Conservation (phyloP, 2,113 vertebrate species). For the Thamnophis sirtalis region DNA sequence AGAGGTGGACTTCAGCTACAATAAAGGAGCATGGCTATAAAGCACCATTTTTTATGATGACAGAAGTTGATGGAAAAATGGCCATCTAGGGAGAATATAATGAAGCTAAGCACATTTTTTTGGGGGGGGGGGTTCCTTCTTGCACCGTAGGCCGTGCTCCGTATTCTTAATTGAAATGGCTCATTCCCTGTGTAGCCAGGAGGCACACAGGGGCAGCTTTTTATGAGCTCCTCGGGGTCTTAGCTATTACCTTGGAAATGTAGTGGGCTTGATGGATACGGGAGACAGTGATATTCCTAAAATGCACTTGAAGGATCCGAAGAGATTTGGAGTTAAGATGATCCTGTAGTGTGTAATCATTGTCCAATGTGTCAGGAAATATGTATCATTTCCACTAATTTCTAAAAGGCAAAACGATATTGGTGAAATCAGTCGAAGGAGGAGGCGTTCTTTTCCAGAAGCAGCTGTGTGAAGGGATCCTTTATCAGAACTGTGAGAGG, state of each 20-base stretch:
- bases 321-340: slow-evolving; percentile 21
- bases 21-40: neutral
- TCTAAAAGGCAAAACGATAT: slow-evolving; percentile 17
- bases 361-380: neutral
- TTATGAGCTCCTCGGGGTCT: slow-evolving; percentile 50
- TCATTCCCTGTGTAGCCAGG: slow-evolving; percentile 38
- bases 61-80: neutral
- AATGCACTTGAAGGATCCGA: neutral
- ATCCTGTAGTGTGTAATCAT: slow-evolving; percentile 7
- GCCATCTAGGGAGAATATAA: neutral
- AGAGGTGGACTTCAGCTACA: accelerated
- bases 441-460: neutral
- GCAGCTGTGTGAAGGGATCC: slow-evolving; percentile 26
- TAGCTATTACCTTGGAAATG: slow-evolving; percentile 50
- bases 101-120: slow-evolving; percentile 40
- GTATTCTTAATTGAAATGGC: slow-evolving; percentile 60
- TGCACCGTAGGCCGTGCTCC: slow-evolving; percentile 22
- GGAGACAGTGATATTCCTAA: slow-evolving; percentile 12
- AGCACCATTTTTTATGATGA: accelerated
- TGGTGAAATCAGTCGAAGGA: slow-evolving; percentile 8
- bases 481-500: slow-evolving; percentile 17
- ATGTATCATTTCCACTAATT: neutral
- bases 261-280: slow-evolving; percentile 48
- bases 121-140: neutral
- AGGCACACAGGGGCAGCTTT: slow-evolving; percentile 43